A percentile compares a stretch with the other conserved stretches of the same genome.
Conservation (phyloP, 1,140 invertebrate species). For the Temnothorax nylanderi region DNA sequence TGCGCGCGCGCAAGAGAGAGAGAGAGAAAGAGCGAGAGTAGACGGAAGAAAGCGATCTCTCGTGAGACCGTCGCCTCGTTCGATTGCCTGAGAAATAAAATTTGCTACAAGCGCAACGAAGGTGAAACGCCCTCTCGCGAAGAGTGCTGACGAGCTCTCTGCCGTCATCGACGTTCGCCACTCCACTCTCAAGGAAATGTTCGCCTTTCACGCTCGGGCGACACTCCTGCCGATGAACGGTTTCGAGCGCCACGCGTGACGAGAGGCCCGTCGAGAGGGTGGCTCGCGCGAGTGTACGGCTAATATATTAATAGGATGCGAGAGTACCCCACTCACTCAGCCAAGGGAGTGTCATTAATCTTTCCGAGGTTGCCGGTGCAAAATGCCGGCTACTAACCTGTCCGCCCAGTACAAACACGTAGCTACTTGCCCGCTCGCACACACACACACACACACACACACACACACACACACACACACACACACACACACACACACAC, state of each 20-base stretch:
- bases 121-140: background rate
- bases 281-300: conserved; percentile 48
- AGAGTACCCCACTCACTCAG: conserved; percentile 62
- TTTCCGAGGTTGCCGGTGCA: conserved; percentile 60
- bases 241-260: conserved; percentile 52
- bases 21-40: background rate
- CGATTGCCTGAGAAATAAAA: conserved; percentile 56
- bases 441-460: too few relatives aligned
- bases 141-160: background rate
- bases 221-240: conserved; percentile 48
- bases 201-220: conserved; percentile 25
- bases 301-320: conserved; percentile 78
- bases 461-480: too few relatives aligned
- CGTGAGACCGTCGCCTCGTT: conserved; percentile 33
- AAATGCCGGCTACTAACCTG: conserved; percentile 46
- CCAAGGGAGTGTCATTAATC: conserved; percentile 75
- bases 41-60: background rate
- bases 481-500: too few relatives aligned
- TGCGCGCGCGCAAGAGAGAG: background rate
- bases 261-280: conserved; percentile 35
- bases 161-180: conserved; percentile 11
- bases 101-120: conserved; percentile 34
- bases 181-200: conserved; percentile 32
- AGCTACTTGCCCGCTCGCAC: conserved; percentile 9
- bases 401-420: conserved; percentile 21